Evolutionary conservation across 1,140 invertebrate species (phyloP).

Genomic region (Galendromus occidentalis): DNA sequence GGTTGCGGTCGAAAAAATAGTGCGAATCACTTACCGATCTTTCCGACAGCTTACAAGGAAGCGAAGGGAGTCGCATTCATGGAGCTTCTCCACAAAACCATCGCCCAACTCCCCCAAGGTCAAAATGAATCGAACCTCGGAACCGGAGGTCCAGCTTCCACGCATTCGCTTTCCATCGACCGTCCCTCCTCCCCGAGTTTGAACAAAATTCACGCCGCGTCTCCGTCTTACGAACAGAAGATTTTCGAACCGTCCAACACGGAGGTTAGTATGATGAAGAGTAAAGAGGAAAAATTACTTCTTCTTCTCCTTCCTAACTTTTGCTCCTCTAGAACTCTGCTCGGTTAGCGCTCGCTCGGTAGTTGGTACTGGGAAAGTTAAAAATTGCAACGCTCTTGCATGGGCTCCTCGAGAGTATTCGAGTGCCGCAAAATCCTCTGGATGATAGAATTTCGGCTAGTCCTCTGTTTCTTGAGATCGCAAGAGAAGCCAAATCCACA

Average conservation of each 20-base stretch:
- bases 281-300: too few relatives aligned
- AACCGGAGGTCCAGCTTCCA: not conserved
- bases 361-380: too few relatives aligned
- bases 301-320: too few relatives aligned
- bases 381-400: too few relatives aligned
- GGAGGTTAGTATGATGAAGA: not conserved
- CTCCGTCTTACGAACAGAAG: constrained; percentile 4
- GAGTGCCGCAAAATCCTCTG: too few relatives aligned
- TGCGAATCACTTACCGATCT: not conserved
- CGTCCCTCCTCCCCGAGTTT: not conserved
- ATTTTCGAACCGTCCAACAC: not conserved
- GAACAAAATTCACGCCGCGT: not conserved
- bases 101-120: constrained; percentile 1
- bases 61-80: constrained; percentile 6
- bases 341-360: too few relatives aligned
- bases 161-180: not conserved
- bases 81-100: constrained; percentile 9
- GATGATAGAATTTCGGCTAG: too few relatives aligned
- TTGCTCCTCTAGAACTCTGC: too few relatives aligned
- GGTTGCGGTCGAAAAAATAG: too few relatives aligned
- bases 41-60: not conserved
- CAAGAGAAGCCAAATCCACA: too few relatives aligned
- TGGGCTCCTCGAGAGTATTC: too few relatives aligned
- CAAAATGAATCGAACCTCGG: not conserved
- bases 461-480: too few relatives aligned